These are phyloP conservation scores for Girardinichthys multiradiatus DNA, from an alignment of 2,113 vertebrate genomes.

Conservation along the genomic window DNA sequence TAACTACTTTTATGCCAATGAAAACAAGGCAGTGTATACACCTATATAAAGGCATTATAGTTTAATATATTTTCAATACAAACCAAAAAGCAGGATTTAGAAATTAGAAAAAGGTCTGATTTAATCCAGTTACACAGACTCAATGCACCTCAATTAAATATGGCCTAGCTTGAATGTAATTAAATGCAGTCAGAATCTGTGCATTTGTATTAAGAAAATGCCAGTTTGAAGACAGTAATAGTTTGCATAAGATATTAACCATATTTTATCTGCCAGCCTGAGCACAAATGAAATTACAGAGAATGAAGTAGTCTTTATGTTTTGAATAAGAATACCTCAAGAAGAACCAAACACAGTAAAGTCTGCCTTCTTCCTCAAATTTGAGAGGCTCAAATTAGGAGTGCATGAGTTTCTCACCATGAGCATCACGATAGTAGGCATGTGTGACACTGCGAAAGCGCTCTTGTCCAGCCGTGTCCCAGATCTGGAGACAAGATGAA, in stretches of 20 bases:
- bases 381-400: neutral
- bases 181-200: neutral
- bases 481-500: conserved; percentile 64
- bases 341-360: neutral
- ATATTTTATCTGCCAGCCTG: neutral
- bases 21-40: neutral
- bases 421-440: conserved; percentile 90
- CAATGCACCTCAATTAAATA: neutral
- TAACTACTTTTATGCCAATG: neutral
- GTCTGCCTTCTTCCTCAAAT: neutral
- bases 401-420: conserved; percentile 81
- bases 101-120: neutral
- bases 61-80: neutral
- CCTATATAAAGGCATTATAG: neutral
- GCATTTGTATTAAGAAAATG: neutral
- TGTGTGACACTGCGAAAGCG: conserved; percentile 90
- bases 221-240: neutral
- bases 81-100: neutral
- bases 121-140: neutral
- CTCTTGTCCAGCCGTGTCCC: conserved; percentile 92
- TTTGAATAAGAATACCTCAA: neutral
- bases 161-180: neutral
- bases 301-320: neutral
- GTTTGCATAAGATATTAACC: neutral
- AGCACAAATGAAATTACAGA: neutral